Conservation (phyloP, 2,113 vertebrate genomes). For the Chionodraco myersi region DNA sequence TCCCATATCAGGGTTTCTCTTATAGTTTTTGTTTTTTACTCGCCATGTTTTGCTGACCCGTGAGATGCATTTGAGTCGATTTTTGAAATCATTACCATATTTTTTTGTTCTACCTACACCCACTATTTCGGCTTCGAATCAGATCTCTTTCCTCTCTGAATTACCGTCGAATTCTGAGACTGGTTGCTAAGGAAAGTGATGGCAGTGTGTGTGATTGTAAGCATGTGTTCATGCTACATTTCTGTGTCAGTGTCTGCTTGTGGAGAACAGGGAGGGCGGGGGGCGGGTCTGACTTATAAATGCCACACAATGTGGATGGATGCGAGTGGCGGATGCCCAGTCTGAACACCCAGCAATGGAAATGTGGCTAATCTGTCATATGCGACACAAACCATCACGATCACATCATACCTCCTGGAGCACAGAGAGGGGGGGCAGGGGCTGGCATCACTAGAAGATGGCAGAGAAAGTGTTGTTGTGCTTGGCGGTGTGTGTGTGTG, state of each 20-base stretch:
- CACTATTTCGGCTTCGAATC: not conserved
- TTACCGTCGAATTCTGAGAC: not conserved
- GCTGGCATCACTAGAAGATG: not conserved
- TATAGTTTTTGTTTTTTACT: not conserved
- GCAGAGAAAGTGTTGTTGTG: no score
- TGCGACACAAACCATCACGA: slow-evolving; percentile 48
- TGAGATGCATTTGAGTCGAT: not conserved
- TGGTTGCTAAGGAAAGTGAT: slow-evolving; percentile 38
- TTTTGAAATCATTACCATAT: slow-evolving; percentile 23
- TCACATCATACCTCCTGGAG: slow-evolving; percentile 42
- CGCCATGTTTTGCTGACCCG: slow-evolving; percentile 26
- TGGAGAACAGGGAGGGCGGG: not conserved
- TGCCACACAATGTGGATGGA: slow-evolving; percentile 66
- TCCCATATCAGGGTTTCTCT: slow-evolving; percentile 8
- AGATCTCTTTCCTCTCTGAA: not conserved
- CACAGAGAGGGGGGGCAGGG: not conserved
- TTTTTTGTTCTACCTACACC: not conserved
- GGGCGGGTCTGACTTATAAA: slow-evolving; percentile 32
- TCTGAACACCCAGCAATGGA: slow-evolving; percentile 59
- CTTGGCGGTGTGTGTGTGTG: no score
- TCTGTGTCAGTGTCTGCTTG: slow-evolving; percentile 6
- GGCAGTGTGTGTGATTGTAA: not conserved
- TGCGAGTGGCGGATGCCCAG: slow-evolving; percentile 41
- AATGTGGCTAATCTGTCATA: slow-evolving; percentile 81
- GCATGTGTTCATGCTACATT: slow-evolving; percentile 5